Base-by-base conservation (phyloP, 2,797 vertebrate species). In the Catostomus latipinnis region DNA sequence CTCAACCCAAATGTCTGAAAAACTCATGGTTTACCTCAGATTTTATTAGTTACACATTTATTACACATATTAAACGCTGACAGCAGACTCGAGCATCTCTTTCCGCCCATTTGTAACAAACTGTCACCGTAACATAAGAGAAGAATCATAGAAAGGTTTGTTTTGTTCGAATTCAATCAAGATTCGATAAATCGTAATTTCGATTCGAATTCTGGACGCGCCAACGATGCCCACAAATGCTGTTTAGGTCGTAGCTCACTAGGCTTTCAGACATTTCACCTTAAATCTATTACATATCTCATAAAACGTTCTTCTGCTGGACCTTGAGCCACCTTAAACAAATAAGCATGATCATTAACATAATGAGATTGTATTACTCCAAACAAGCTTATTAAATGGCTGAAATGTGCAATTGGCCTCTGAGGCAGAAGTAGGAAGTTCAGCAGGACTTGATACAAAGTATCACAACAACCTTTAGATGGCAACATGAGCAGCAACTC, bases 351-450 rank as follows among this genome's bases (percentile, higher is more conserved):
- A 69, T 50, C 56, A 50, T 34, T 34, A 34, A 34, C 34, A 34
- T 34, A 34, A 34, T 6, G 13, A 50, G 14, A 9, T 46, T 43
- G 12, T 81, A 7, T 14, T 76, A 75, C 79, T 70, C 63, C 5
- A 53, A 14, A 72, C 54, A n/a, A 66, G 65, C 34, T 86, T 78
- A 92, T 90, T 90, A 86, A 90, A 76, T 12, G 78, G 48, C 34
- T 78, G 49, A 66, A 68, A 81, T 45, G 68, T 22, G 43, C 50
- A 61, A 54, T 71, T 63, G 74, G 62, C 63, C 53, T 76, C 62
- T 75, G 57, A 48, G 71, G 61, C 71, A 74, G 18, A 68, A 67
- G 54, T 57, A 80, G 78, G 82, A 69, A 78, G 76, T 71, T 78
- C 57, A 62, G 69, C 65, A n/a, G 67, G 53, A 65, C 69, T 78